Conservation (phyloP, 1,140 invertebrate species). For the Parapsyche elsis region DNA sequence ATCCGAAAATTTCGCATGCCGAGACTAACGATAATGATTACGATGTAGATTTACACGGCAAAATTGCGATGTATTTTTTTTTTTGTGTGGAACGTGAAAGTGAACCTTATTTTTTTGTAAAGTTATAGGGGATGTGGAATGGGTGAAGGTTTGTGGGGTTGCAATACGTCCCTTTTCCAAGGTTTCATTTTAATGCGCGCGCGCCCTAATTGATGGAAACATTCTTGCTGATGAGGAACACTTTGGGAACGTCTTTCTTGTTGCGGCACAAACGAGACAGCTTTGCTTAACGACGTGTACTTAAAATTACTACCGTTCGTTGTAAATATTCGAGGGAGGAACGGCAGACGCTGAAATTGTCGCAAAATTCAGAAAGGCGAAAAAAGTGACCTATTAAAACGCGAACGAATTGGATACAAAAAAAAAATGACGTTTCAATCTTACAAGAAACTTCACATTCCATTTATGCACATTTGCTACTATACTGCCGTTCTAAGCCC, state of each 20-base stretch:
- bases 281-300: slow-evolving; percentile 26
- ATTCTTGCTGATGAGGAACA: slow-evolving; percentile 41
- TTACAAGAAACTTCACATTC: too few species aligned
- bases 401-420: neutral
- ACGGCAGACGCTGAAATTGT: neutral
- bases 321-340: slow-evolving; percentile 33
- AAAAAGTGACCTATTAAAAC: neutral
- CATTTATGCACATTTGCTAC: too few species aligned
- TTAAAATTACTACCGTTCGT: slow-evolving; percentile 37
- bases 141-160: neutral
- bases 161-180: slow-evolving; percentile 24
- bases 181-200: slow-evolving; percentile 38
- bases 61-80: neutral
- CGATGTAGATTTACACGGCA: neutral
- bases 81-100: neutral
- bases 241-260: slow-evolving; percentile 32
- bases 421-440: neutral
- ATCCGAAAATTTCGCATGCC: too few species aligned
- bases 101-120: neutral
- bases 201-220: slow-evolving; percentile 40
- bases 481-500: too few species aligned
- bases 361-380: neutral
- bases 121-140: neutral
- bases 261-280: slow-evolving; percentile 38
- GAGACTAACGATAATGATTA: neutral